Percentiles rank a stretch among this genome's conserved stretches.
These are phyloP conservation scores for Rhabdophis nuchalis DNA, from an alignment of 2,797 vertebrate species.

Conservation along the genomic window DNA sequence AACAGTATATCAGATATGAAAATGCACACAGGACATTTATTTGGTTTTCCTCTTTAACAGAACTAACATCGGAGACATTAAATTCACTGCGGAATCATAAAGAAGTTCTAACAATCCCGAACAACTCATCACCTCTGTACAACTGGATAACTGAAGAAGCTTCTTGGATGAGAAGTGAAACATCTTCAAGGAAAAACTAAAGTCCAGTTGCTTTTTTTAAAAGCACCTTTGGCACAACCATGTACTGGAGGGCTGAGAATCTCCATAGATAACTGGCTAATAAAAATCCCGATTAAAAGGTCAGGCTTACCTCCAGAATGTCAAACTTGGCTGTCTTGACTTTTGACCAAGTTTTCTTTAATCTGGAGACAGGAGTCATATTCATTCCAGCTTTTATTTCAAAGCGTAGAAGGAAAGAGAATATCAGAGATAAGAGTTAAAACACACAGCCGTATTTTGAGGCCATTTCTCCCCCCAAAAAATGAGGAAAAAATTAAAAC, in stretches of 20 bases:
- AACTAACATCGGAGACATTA: neutral
- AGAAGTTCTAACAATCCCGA: neutral
- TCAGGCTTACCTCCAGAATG: conserved; percentile 82
- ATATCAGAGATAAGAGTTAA: conserved; percentile 6
- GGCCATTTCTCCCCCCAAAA: neutral
- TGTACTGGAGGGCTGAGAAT: neutral
- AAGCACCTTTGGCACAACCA: neutral
- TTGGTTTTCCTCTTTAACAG: neutral
- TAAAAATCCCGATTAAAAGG: neutral
- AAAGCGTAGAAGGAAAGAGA: neutral
- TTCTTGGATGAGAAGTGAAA: neutral
- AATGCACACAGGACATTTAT: neutral
- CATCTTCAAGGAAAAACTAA: neutral
- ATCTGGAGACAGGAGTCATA: conserved; percentile 90
- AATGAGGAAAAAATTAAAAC: neutral
- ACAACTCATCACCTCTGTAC: neutral
- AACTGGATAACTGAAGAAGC: neutral
- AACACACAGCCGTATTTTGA: neutral
- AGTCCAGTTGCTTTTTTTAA: neutral
- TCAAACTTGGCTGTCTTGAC: conserved; percentile 94
- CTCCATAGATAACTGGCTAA: neutral
- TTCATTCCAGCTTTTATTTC: conserved; percentile 89
- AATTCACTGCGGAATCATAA: neutral
- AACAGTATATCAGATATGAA: neutral
- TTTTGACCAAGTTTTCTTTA: conserved; percentile 96